Evolutionary conservation across 2,797 vertebrate species (phyloP), one percentile per base, ranked within the genome.

Genomic region (Labeo calbasu): DNA sequence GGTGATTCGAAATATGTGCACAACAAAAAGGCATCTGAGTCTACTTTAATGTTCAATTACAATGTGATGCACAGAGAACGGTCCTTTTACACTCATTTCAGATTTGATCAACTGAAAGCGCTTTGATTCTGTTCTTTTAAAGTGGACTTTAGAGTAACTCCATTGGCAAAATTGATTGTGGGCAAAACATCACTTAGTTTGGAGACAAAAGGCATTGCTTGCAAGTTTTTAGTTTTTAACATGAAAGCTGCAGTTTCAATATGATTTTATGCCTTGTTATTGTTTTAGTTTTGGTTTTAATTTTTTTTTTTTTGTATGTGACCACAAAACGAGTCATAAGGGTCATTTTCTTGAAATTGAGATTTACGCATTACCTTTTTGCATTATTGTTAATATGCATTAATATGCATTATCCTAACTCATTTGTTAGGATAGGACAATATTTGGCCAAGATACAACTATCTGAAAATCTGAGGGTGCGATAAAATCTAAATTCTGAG

Each of bases 181-280:
- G 25, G 25, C 71, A 53, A 53, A 72, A 50, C 69, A 71, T 48
- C 3, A 48, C n/a, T 71, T 48, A 4, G 68, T 70, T 70, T 70
- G 13, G 21, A 70, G n/a, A 50, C 43, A 71, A 48, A 50, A 28
- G 6, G 23, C 46, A 70, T 9, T 25, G n/a, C 21, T 9, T 69
- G 12, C 32, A 69, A 43, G 36, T 69, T 70, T 70, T 12, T 15
- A 2, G 14, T 4, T 50, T 17, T 28, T 46, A 72, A 19, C 9
- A 73, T 53, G 17, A 73, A 73, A 53, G 15, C 71, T 72, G 23
- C 46, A 6, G 17, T 51, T 72, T 71, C 1, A 51, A 19, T 15
- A 46, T 14, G 43, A 71, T 72, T 17, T 32, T 7, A 32, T 21
- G 25, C 8, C 23, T 32, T 51, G 48, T 28, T 32, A 28, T 11